Conservation (phyloP, 1,140 invertebrate genomes). For the Dysdera silvatica region DNA sequence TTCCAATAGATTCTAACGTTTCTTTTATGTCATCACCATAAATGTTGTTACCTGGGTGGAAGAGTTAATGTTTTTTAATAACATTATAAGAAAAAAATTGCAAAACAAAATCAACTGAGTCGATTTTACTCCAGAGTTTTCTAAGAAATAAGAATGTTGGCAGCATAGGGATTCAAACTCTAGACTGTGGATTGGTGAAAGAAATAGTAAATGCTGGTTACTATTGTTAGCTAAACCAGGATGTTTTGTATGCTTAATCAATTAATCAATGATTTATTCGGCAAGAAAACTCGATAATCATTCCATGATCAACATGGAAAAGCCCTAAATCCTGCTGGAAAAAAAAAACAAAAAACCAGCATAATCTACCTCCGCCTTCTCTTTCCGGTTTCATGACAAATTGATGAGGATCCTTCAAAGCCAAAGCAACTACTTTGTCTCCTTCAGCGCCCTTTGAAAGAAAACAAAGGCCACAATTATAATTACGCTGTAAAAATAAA, state of each 20-base stretch:
- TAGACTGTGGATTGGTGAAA: no score
- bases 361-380: slow-evolving; percentile 76
- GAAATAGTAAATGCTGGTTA: no score
- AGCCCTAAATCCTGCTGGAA: not conserved
- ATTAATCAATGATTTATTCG: not conserved
- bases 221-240: not conserved
- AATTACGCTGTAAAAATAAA: no score
- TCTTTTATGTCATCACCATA: slow-evolving; percentile 71
- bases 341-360: not conserved
- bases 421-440: slow-evolving; percentile 69
- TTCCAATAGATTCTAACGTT: slow-evolving; percentile 57
- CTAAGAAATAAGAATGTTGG: not conserved
- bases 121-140: no score
- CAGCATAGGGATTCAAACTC: no score
- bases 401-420: slow-evolving; percentile 65
- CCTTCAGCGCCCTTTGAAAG: slow-evolving; percentile 69
- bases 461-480: no score
- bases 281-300: not conserved
- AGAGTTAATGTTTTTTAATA: no score
- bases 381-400: slow-evolving; percentile 96
- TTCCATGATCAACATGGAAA: no score
- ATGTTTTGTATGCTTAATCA: no score
- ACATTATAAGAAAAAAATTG: no score
- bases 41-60: slow-evolving; percentile 79
- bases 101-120: no score